Conservation (phyloP, 2,113 vertebrate species). For the Oryzias curvinotus region DNA sequence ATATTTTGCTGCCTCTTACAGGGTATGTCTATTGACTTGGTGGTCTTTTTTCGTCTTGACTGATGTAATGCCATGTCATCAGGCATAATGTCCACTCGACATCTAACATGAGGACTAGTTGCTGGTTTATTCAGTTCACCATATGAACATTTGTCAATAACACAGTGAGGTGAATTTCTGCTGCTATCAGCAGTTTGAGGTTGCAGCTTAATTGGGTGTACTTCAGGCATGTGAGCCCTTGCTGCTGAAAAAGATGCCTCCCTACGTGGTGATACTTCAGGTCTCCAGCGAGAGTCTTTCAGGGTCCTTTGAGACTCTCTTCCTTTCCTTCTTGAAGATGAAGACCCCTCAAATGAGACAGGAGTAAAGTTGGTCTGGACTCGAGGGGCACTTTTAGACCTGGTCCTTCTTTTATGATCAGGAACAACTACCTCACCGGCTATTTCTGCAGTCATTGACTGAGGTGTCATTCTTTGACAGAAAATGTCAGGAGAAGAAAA, state of each 20-base stretch:
- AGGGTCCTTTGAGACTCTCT: conserved; percentile 78
- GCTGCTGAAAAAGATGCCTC: conserved; percentile 78
- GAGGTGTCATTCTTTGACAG: conserved; percentile 66
- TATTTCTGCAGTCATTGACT: conserved; percentile 64
- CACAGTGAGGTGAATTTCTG: conserved; percentile 85
- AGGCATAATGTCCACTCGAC: conserved; percentile 92
- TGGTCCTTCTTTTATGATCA: conserved; percentile 82
- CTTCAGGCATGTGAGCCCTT: conserved; percentile 83
- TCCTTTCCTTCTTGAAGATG: conserved; percentile 77
- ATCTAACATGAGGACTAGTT: conserved; percentile 89
- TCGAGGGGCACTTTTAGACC: conserved; percentile 90
- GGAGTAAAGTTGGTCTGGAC: conserved; percentile 82
- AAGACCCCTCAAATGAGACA: conserved; percentile 76
- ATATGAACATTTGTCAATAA: conserved; percentile 80
- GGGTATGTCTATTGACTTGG: conserved; percentile 69
- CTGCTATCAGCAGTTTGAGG: conserved; percentile 85
- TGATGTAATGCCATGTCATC: conserved; percentile 85
- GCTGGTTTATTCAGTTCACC: conserved; percentile 71
- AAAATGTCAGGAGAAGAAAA: conserved; percentile 79
- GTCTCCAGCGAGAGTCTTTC: conserved; percentile 74
- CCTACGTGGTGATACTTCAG: conserved; percentile 80
- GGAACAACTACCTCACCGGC: conserved; percentile 61
- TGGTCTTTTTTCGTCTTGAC: conserved; percentile 66
- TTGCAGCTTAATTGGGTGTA: conserved; percentile 93
- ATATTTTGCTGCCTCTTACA: conserved; percentile 78